Conservation (phyloP, 2,113 vertebrate genomes). For the Salvator merianae region DNA sequence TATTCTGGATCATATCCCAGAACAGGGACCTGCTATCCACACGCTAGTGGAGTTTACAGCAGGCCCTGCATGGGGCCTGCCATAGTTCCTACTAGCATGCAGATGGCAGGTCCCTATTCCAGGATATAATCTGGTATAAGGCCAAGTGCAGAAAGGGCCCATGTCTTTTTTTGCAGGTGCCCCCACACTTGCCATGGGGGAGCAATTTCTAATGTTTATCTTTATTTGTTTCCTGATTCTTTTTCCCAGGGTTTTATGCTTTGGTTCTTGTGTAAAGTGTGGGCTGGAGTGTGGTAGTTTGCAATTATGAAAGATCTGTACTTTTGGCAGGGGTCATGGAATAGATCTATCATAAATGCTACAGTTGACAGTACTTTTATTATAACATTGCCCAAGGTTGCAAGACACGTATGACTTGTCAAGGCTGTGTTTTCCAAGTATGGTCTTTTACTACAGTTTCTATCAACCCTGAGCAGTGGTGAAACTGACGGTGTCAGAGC, state of each 20-base stretch:
- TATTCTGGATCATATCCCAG: no score
- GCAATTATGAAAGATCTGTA: neutral
- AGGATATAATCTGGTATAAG: no score
- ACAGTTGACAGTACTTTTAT: conserved; percentile 33
- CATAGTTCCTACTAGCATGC: no score
- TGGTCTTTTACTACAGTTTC: conserved; percentile 36
- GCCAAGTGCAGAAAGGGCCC: no score
- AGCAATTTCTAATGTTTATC: neutral
- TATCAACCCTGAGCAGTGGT: neutral
- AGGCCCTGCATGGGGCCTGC: no score
- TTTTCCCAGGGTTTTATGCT: neutral
- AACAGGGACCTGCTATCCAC: no score
- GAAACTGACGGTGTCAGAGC: no score
- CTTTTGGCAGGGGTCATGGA: neutral
- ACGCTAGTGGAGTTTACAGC: no score
- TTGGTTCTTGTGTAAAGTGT: neutral
- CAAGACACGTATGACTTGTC: conserved; percentile 7
- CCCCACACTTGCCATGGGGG: neutral
- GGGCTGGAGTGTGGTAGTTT: neutral
- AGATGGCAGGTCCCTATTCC: no score
- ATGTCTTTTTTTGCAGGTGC: neutral
- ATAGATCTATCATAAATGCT: neutral
- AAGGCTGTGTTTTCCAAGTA: conserved; percentile 38
- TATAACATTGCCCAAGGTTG: conserved; percentile 8
- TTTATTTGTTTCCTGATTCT: neutral